These are phyloP conservation scores for Lophotis ruficrista DNA, from an alignment of 2,113 vertebrate genomes.

Conservation along the genomic window DNA sequence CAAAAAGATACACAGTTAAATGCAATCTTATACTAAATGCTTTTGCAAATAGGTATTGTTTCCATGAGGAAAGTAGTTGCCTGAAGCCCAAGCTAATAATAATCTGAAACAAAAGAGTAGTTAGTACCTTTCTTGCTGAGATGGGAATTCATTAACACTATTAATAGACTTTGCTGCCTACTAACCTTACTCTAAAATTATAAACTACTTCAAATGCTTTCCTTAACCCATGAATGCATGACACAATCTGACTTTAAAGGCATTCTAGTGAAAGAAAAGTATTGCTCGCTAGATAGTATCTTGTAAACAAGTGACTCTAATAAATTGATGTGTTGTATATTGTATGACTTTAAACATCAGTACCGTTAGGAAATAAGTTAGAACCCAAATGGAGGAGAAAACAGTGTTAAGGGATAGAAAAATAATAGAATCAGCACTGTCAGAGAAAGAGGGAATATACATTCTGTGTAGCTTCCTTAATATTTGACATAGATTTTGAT, in stretches of 20 bases:
- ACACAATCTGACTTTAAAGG: neutral
- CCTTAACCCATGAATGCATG: neutral
- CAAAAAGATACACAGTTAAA: neutral
- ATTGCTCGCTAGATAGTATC: neutral
- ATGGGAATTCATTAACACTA: constrained; percentile 29
- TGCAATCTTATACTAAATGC: neutral
- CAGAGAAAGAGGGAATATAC: neutral
- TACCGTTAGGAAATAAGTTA: neutral
- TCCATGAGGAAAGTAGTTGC: neutral
- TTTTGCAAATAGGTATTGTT: constrained; percentile 7
- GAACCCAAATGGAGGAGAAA: neutral
- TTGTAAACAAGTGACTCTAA: neutral
- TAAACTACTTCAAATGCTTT: constrained; percentile 4
- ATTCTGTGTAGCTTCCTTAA: neutral
- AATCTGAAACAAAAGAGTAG: constrained; percentile 15
- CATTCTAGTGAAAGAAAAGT: neutral
- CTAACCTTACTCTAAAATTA: constrained; percentile 11
- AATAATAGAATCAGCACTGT: neutral
- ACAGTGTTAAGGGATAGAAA: neutral
- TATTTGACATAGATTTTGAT: neutral
- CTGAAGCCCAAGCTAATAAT: constrained; percentile 19
- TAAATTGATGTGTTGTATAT: neutral
- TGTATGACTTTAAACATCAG: neutral
- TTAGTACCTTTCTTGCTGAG: constrained; percentile 14
- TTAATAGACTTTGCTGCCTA: constrained; percentile 33